These are phyloP conservation scores for Pampusana beccarii DNA, from an alignment of 2,113 vertebrate genomes.

Conservation along the genomic window DNA sequence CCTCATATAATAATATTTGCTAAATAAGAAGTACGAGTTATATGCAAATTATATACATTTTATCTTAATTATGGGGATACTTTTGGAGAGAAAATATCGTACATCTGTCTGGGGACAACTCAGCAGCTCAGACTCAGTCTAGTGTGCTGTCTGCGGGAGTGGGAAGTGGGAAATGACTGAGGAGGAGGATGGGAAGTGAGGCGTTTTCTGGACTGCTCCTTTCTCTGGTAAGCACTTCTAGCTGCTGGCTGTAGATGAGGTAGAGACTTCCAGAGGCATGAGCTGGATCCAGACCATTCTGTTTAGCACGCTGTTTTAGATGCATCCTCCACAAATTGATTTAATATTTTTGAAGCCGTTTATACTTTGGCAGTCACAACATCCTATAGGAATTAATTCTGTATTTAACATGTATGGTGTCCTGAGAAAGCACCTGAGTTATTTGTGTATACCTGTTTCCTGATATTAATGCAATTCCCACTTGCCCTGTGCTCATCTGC, in stretches of 20 bases:
- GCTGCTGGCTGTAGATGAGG: background rate
- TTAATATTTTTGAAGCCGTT: background rate
- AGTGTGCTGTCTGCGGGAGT: background rate
- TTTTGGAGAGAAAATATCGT: background rate
- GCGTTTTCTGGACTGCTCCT: background rate
- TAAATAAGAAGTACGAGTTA: background rate
- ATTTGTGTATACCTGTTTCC: background rate
- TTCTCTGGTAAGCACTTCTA: background rate
- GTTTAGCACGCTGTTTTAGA: background rate
- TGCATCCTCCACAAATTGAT: background rate
- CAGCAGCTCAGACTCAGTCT: background rate
- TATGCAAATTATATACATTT: background rate
- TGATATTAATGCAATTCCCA: background rate
- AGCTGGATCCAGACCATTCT: background rate
- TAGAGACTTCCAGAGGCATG: background rate
- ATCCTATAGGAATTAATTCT: background rate
- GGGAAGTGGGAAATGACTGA: background rate
- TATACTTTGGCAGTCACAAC: background rate
- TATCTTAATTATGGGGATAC: background rate
- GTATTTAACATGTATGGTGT: background rate
- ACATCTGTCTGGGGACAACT: background rate
- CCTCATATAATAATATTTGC: background rate
- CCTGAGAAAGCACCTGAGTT: background rate
- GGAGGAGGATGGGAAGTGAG: background rate
- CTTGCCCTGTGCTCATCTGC: background rate